Conservation (phyloP, 2,797 vertebrate genomes). For the Lepus oiostolus region DNA sequence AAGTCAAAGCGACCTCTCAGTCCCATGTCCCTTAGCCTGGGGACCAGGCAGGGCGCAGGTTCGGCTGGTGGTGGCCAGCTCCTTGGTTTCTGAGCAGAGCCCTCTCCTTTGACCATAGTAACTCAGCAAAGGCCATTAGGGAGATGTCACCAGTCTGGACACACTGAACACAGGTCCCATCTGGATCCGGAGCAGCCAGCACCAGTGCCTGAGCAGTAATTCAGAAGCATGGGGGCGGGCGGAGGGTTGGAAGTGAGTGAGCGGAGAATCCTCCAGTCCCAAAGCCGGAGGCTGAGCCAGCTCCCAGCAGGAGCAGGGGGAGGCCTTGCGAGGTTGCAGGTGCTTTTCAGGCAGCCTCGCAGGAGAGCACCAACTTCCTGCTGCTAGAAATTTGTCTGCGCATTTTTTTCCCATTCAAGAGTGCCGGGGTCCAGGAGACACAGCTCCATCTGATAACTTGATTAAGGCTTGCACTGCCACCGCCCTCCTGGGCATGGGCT, state of each 20-base stretch:
- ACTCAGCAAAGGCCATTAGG: not conserved
- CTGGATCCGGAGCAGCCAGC: too few species aligned
- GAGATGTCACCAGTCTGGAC: not conserved
- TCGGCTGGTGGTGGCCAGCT: not conserved
- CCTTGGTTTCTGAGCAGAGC: constrained; percentile 13
- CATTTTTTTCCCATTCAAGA: constrained; percentile 87
- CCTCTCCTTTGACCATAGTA: not conserved
- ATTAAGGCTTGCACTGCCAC: constrained; percentile 87
- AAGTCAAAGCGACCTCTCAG: not conserved
- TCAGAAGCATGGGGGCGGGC: not conserved
- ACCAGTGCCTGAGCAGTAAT: not conserved
- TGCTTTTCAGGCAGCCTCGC: constrained; percentile 90
- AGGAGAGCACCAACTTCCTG: constrained; percentile 86
- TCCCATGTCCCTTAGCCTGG: not conserved
- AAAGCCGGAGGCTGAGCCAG: constrained; percentile 85
- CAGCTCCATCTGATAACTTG: constrained; percentile 83
- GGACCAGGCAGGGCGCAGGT: constrained; percentile 25
- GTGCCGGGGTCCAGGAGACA: constrained; percentile 71
- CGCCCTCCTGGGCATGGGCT: constrained; percentile 83
- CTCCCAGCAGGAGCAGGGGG: constrained; percentile 89
- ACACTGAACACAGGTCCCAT: not conserved
- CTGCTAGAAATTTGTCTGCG: constrained; percentile 91
- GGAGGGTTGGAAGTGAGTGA: not conserved
- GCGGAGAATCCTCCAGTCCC: constrained; percentile 60
- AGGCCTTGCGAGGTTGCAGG: constrained; percentile 88